A percentile compares a stretch with the other conserved stretches of the same genome.
Conservation (phyloP, 1,140 invertebrate genomes). For the Magallana gigas region DNA sequence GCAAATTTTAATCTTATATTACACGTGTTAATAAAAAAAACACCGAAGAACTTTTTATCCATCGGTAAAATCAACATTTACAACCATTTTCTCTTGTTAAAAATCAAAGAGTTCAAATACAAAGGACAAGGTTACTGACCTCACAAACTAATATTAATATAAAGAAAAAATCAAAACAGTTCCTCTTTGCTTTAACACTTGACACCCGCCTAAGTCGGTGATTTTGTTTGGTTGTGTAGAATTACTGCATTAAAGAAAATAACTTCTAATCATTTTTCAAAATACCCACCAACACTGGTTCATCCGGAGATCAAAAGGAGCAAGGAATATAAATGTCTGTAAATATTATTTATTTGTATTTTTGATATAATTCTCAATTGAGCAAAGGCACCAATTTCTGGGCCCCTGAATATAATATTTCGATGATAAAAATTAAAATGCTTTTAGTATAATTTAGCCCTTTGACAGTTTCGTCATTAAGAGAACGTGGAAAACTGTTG, state of each 20-base stretch:
- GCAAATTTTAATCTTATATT: too few species aligned
- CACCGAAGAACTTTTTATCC: too few species aligned
- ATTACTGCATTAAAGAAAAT: not conserved
- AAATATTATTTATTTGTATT: not conserved
- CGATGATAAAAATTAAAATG: conserved; percentile 23
- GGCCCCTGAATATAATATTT: not conserved
- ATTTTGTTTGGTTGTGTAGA: not conserved
- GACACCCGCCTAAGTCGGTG: not conserved
- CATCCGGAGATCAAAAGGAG: not conserved
- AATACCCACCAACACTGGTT: not conserved
- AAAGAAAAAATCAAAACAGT: not conserved
- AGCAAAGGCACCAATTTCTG: not conserved
- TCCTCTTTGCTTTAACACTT: not conserved
- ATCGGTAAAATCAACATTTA: too few species aligned
- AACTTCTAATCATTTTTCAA: conserved; percentile 2
- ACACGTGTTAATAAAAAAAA: too few species aligned
- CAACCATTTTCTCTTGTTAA: too few species aligned
- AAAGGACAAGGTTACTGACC: conserved; percentile 17
- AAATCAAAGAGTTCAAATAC: not conserved
- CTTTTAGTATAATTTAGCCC: conserved; percentile 9
- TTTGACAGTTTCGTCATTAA: not conserved
- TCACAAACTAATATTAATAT: not conserved
- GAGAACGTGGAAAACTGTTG: not conserved
- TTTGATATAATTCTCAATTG: not conserved
- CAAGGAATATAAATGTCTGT: conserved; percentile 8